phyloP scores from a whole-genome alignment of 2,113 vertebrate species.

The Melanerpes aurifrons region DNA sequence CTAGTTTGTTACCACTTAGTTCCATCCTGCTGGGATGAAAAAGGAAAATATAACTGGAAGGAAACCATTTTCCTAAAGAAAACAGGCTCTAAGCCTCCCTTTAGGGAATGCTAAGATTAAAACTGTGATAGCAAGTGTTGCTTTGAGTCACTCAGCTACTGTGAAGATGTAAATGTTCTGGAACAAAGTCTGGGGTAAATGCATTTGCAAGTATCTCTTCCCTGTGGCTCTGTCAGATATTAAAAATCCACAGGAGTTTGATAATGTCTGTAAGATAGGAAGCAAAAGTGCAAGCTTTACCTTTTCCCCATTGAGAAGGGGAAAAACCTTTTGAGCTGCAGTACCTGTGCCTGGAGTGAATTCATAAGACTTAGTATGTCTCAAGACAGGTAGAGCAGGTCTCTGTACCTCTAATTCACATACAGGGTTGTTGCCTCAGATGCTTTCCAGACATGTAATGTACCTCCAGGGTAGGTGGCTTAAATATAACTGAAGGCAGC shows the following conservation, averaged over 20 bases:
- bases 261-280: neutral
- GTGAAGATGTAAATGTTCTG: neutral
- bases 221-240: neutral
- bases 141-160: neutral
- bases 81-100: neutral
- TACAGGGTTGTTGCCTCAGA: neutral
- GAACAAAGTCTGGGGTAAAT: neutral
- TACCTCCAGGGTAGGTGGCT: neutral
- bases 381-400: neutral
- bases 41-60: neutral
- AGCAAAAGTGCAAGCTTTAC: rapidly evolving
- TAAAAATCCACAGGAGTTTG: neutral
- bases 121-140: neutral
- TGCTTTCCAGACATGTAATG: neutral
- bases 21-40: neutral
- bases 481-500: neutral
- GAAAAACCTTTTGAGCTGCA: rapidly evolving
- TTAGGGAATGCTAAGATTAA: neutral
- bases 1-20: neutral
- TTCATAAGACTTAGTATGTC: rapidly evolving
- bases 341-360: neutral
- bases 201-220: neutral
- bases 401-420: rapidly evolving
- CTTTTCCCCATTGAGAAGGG: neutral
- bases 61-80: neutral